Evolutionary conservation across 2,797 vertebrate species (phyloP).

Genomic region (Alectoris magna): DNA sequence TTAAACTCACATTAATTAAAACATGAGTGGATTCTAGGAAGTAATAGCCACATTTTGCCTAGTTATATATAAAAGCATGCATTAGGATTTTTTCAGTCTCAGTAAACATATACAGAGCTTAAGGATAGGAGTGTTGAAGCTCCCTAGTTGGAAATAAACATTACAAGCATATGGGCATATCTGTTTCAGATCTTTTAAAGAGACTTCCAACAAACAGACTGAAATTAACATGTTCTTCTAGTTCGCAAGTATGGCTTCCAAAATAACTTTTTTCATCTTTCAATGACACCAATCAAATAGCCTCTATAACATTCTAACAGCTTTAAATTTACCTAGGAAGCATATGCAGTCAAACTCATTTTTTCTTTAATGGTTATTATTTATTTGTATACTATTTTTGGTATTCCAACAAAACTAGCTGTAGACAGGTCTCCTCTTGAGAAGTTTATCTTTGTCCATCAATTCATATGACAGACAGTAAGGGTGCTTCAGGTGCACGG

Average conservation of each 20-base stretch:
- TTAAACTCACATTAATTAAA: neutral
- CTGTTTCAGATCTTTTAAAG: neutral
- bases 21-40: neutral
- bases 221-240: neutral
- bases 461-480: neutral
- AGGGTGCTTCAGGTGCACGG: neutral
- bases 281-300: neutral
- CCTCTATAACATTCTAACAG: neutral
- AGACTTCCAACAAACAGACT: neutral
- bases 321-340: neutral
- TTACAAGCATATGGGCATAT: accelerated
- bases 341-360: neutral
- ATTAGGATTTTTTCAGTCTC: neutral
- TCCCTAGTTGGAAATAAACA: neutral
- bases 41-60: neutral
- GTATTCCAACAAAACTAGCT: neutral
- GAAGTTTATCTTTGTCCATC: neutral
- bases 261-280: neutral
- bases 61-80: neutral
- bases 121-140: neutral
- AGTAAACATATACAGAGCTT: neutral
- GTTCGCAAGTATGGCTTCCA: neutral
- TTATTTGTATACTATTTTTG: neutral
- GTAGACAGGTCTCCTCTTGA: neutral
- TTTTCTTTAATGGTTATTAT: neutral